A percentile compares a stretch with the other conserved stretches of the same genome.
Evolutionary conservation across 2,888 invertebrate genomes (phyloP).

Genomic region (Glyphotaelius pellucidus): DNA sequence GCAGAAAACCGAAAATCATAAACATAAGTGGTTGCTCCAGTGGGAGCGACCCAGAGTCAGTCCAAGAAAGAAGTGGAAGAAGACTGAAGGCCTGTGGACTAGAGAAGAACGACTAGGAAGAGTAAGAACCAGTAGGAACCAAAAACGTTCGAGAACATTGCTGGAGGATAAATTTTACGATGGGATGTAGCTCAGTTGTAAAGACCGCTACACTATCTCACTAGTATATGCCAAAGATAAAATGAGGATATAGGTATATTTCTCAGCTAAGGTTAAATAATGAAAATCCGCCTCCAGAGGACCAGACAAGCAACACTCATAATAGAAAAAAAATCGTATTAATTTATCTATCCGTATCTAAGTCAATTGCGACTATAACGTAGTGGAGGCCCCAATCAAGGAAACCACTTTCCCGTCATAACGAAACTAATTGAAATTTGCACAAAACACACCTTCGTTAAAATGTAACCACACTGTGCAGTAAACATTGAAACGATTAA

Average conservation of each 20-base stretch:
- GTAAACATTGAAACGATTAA: slow-evolving; percentile 6
- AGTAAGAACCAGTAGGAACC: too few species aligned
- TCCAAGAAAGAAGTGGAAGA: background rate
- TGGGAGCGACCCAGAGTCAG: background rate
- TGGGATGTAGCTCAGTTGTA: too few species aligned
- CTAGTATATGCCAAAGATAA: too few species aligned
- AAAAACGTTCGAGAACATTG: background rate
- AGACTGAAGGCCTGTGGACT: background rate
- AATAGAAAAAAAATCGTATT: background rate
- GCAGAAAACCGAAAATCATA: too few species aligned
- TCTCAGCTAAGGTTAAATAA: too few species aligned
- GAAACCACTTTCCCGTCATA: background rate
- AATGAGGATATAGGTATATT: too few species aligned
- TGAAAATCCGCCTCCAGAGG: too few species aligned
- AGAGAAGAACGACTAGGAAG: too few species aligned
- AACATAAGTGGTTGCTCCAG: too few species aligned
- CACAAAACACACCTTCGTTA: background rate
- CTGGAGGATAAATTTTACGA: background rate
- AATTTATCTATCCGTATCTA: background rate
- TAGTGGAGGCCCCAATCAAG: background rate
- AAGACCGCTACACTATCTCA: too few species aligned
- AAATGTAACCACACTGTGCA: background rate
- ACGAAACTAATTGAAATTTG: slow-evolving; percentile 2
- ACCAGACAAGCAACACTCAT: background rate
- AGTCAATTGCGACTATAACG: background rate